phyloP scores from a whole-genome alignment of 2,888 invertebrate species.

The Ganaspis brasiliensis region DNA sequence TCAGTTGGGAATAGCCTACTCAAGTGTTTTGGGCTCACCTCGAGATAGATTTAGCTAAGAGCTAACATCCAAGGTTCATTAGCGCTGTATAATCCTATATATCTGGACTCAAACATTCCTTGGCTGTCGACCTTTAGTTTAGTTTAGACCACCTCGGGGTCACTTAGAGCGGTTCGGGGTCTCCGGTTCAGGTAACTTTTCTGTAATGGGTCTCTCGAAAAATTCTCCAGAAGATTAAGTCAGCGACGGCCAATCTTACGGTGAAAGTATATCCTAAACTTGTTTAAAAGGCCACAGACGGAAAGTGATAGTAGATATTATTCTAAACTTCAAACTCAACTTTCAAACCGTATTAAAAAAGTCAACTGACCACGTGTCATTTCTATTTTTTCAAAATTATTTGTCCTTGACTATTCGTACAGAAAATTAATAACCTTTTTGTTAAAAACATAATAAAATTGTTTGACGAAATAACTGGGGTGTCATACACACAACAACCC shows the following conservation, averaged over 20 bases:
- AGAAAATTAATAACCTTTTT: too few relatives aligned
- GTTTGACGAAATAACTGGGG: too few relatives aligned
- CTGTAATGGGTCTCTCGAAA: conserved; percentile 58
- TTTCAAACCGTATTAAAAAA: background rate
- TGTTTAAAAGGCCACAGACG: background rate
- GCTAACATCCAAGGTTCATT: conserved; percentile 72
- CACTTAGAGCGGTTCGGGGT: conserved; percentile 65
- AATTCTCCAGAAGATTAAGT: conserved; percentile 22
- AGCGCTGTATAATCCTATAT: conserved; percentile 67
- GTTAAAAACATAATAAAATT: too few relatives aligned
- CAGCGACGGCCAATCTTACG: background rate
- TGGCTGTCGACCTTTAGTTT: conserved; percentile 70
- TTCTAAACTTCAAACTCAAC: background rate
- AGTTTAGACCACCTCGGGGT: conserved; percentile 68
- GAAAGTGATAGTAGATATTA: conserved; percentile 7
- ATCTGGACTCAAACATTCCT: conserved; percentile 73
- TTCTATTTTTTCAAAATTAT: background rate
- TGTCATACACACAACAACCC: too few relatives aligned
- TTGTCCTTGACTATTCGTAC: too few relatives aligned
- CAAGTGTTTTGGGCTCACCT: conserved; percentile 51
- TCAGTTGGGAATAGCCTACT: conserved; percentile 48
- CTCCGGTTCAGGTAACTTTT: conserved; percentile 60
- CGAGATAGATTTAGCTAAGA: conserved; percentile 30
- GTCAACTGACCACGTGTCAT: background rate
- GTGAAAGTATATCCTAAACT: conserved; percentile 10